Percentiles rank a stretch among this genome's conserved stretches.
phyloP scores from a whole-genome alignment of 2,797 vertebrate species.

The Rhinella marina region DNA sequence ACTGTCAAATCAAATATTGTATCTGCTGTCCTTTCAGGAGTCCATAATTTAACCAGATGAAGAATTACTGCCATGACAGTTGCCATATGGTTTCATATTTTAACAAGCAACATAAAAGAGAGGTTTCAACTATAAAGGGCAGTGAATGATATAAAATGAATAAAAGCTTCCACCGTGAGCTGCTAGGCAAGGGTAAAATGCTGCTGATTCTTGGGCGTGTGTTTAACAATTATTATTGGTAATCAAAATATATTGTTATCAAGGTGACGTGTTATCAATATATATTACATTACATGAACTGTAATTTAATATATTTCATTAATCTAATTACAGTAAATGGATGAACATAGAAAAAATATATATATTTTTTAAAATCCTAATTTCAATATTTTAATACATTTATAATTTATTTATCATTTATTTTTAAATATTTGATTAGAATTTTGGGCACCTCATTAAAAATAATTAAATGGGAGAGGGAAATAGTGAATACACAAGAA shows the following conservation, averaged over 20 bases:
- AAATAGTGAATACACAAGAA: too few relatives aligned
- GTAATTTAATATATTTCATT: not conserved
- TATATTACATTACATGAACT: not conserved
- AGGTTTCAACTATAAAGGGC: conserved; percentile 23
- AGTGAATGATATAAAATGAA: conserved; percentile 37
- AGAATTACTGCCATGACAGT: conserved; percentile 60
- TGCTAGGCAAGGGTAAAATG: not conserved
- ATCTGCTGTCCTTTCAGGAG: conserved; percentile 57
- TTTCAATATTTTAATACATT: not conserved
- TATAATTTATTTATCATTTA: too few relatives aligned
- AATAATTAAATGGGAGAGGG: too few relatives aligned
- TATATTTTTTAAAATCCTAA: not conserved
- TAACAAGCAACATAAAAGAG: conserved; percentile 54
- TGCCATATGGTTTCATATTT: conserved; percentile 61
- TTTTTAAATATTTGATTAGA: not conserved
- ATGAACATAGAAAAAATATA: not conserved
- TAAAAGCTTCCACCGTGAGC: not conserved
- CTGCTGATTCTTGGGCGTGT: not conserved
- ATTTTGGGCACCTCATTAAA: not conserved
- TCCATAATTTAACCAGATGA: conserved; percentile 61
- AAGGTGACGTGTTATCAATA: not conserved
- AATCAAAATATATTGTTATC: not conserved
- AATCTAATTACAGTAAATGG: not conserved
- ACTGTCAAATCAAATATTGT: conserved; percentile 62
- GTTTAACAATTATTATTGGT: not conserved